Evolutionary conservation across 2,113 vertebrate genomes (phyloP).

Genomic region (Psephotus haematonotus): DNA sequence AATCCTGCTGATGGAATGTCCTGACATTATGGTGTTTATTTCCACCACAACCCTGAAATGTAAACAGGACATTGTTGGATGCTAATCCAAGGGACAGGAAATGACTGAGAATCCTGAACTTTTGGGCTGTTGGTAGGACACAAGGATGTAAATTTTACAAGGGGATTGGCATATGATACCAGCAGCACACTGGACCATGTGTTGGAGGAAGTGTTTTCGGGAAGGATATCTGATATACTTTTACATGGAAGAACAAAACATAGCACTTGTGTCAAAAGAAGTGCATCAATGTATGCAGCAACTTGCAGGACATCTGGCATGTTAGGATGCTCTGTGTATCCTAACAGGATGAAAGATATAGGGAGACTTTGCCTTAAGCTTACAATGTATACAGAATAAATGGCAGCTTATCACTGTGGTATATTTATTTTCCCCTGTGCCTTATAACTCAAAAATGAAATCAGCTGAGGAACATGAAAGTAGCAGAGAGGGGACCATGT

Average conservation of each 20-base stretch:
- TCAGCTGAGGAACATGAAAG: background rate
- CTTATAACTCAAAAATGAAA: background rate
- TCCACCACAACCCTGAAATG: conserved; percentile 17
- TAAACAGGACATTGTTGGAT: conserved; percentile 40
- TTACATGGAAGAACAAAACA: background rate
- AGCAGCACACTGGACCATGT: background rate
- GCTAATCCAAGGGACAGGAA: conserved; percentile 25
- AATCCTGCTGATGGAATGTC: conserved; percentile 53
- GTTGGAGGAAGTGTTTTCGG: background rate
- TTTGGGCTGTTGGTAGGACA: background rate
- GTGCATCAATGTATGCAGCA: background rate
- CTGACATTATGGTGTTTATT: conserved; percentile 55
- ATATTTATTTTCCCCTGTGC: background rate
- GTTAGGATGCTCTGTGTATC: background rate
- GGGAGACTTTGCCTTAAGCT: background rate
- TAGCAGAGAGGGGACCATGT: background rate
- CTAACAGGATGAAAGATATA: background rate
- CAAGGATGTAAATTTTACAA: background rate
- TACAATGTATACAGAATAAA: background rate
- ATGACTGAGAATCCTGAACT: background rate
- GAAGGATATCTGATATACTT: background rate
- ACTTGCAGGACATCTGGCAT: background rate
- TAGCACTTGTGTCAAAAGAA: background rate
- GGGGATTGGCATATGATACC: background rate
- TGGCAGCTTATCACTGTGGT: background rate